phyloP scores from a whole-genome alignment of 2,888 invertebrate species.

The Nephrotoma appendiculata region DNA sequence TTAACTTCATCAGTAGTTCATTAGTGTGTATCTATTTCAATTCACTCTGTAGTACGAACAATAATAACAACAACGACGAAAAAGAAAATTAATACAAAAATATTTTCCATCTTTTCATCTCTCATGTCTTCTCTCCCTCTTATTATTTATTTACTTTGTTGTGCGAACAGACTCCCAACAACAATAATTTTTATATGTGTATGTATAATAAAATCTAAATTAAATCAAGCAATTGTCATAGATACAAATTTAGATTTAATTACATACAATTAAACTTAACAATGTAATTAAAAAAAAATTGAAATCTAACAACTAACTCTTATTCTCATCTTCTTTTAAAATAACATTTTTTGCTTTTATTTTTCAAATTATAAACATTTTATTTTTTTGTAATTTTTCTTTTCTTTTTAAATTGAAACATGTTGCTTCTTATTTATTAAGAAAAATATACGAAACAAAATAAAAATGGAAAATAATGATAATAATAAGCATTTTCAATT shows the following conservation, averaged over 20 bases:
- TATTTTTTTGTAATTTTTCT: conserved; percentile 10
- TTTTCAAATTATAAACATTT: conserved; percentile 10
- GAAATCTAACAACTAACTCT: background rate
- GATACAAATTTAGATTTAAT: conserved; percentile 4
- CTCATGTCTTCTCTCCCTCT: background rate
- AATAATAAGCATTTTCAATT: conserved; percentile 1
- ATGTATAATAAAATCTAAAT: background rate
- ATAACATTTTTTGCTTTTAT: background rate
- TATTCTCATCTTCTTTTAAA: background rate
- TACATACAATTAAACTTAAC: conserved; percentile 2
- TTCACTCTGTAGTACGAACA: background rate
- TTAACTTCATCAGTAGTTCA: background rate
- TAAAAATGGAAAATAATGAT: background rate
- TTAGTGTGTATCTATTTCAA: background rate
- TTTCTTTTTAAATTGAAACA: conserved; percentile 10
- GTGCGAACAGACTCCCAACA: background rate
- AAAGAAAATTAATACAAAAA: background rate
- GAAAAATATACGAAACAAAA: background rate
- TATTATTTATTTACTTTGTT: background rate
- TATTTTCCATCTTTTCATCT: background rate
- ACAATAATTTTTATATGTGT: background rate
- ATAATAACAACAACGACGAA: background rate
- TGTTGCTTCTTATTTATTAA: conserved; percentile 1
- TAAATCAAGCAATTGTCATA: conserved; percentile 4
- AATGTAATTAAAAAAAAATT: conserved; percentile 1